Base-by-base conservation (phyloP, 2,888 invertebrate genomes). In the Adineta ricciae region DNA sequence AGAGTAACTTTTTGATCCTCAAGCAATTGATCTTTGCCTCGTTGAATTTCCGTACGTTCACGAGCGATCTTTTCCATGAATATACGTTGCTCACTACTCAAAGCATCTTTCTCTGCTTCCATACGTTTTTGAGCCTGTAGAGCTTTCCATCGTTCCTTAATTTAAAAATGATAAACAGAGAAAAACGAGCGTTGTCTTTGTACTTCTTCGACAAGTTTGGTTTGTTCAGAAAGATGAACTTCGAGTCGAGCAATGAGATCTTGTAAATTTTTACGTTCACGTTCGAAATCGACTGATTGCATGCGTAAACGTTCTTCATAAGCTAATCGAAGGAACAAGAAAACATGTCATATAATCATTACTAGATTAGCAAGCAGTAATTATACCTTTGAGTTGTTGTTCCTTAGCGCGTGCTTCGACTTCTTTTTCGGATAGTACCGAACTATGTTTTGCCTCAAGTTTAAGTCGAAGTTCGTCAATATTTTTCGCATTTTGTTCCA, bases 101-200 rank as follows among this genome's bases (percentile, higher is more conserved):
- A 78, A 21, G 73, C 36, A 41, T 78, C 73, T 78, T 78, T 38
- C 73, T 38, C 41, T 8, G 73, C 73, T n/a, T 78, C 73, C 73
- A 78, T 78, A 78, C 73, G 73, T 78, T 78, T 78, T 41, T 78
- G 73, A 78, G 73, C 73, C 41, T 78, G 73, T 78, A 78, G 41
- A 24, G 73, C 73, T 78, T 78, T 78, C 73, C 73, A 78, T 38
- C 73, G 73, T 78, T 78, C 73, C 73, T 78, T 41, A n/a, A n/a
- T n/a, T n/a, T n/a, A n/a, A n/a, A 73, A 73, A 73, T n/a, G n/a
- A 56, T 56, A n/a, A 24, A 24, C 56, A 56, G 8, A 49, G 24
- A 32, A 64, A 3, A 46, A 16, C n/a, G n/a, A n/a, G n/a, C n/a
- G n/a, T 54, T n/a, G 4, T 27, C 14, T 56, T 27, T 14, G 27